These are phyloP conservation scores for Pardalotus punctatus DNA, from an alignment of 2,113 vertebrate genomes.

Conservation along the genomic window DNA sequence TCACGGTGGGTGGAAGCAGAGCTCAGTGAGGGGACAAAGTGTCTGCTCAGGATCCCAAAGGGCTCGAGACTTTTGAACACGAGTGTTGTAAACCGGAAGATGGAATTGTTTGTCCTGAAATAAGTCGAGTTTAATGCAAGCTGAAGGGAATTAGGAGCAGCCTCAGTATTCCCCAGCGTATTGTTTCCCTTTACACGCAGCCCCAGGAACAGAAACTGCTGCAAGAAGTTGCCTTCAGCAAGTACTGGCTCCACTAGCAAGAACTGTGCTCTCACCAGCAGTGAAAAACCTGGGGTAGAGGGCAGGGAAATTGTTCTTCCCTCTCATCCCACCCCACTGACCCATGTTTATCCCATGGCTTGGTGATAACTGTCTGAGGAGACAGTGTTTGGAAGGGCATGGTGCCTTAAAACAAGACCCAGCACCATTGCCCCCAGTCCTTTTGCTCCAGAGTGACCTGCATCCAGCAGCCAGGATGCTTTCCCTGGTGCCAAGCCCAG, in stretches of 20 bases:
- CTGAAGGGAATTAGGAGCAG: neutral
- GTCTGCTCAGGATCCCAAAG: neutral
- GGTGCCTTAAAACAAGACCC: accelerated
- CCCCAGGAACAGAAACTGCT: neutral
- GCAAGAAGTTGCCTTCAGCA: neutral
- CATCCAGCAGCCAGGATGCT: neutral
- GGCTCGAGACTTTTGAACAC: neutral
- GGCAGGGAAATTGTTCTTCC: neutral
- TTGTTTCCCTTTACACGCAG: neutral
- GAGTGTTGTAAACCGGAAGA: neutral
- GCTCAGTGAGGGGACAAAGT: neutral
- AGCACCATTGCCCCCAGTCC: accelerated
- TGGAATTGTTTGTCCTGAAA: neutral
- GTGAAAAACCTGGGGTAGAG: neutral
- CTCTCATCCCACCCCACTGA: neutral
- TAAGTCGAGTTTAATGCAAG: neutral
- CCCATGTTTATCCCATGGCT: accelerated
- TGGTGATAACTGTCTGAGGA: accelerated
- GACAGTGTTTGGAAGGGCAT: neutral
- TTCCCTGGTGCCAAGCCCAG: neutral
- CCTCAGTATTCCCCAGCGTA: neutral
- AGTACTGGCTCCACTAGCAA: neutral
- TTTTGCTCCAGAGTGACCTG: neutral
- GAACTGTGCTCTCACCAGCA: neutral
- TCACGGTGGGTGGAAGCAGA: neutral